Base-by-base conservation (phyloP, 2,113 vertebrate species). In the Canis aureus region DNA sequence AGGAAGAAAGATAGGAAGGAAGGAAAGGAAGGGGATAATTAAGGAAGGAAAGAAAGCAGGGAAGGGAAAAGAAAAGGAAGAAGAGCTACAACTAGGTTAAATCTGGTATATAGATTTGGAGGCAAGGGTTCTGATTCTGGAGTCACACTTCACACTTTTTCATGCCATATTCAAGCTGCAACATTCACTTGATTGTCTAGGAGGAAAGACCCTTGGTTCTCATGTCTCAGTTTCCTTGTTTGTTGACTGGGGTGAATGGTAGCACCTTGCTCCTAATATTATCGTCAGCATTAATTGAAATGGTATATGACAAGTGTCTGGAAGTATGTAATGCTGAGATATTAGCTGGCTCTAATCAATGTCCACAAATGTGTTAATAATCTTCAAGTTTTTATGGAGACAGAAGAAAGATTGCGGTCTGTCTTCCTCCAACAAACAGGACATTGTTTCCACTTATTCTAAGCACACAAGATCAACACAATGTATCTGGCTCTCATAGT, bases 41-140 rank as follows among this genome's bases (percentile, higher is more conserved):
- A 43, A 10, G 6, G 11, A 4, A 13, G 0, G 20, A 17, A 49
- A 19, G 38, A 2, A 12, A 8, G 11, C 3, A 51, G 2, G 35
- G 2, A 2, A 29, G 13, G 20, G 17, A n/a, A 5, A 4, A 32
- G 22, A 27, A 22, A 35, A 79, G 11, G 5, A 1, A 20, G 29
- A 8, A 51, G 8, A 5, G 49, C 19, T 53, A 22, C 16, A 49
- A 32, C 2, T 29, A 27, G 11, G 0, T 20, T 60, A 69, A 43
- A 13, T 60, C 79, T 74, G 2, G 8, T 2, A 49, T 69, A 71
- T 0, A 4, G 49, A n/a, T 32, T 17, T n/a, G 55, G n/a, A 82
- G 7, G 1, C 8, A 20, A 10, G 57, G 29, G 5, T 49, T 89
- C 60, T 27, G 53, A 91, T 29, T n/a, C 62, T 49, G 38, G 25